A percentile compares a stretch with the other conserved stretches of the same genome.
Conservation (phyloP, 2,888 invertebrate species). For the Pharmacophagus antenor region DNA sequence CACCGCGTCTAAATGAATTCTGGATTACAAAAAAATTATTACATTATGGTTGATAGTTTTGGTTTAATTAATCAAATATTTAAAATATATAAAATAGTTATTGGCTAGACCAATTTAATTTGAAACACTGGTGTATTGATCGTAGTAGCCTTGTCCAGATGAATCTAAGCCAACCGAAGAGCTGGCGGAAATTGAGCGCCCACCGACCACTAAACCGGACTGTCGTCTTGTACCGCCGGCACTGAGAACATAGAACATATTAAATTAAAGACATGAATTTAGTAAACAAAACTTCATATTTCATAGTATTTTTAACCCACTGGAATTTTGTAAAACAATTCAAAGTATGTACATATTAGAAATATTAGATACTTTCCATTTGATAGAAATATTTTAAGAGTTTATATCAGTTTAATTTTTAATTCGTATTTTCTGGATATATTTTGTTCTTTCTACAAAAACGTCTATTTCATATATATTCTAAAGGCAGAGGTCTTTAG, state of each 20-base stretch:
- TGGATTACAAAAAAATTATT: conserved; percentile 9
- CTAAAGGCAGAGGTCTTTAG: too few species aligned
- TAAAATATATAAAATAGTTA: background rate
- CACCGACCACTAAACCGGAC: conserved; percentile 41
- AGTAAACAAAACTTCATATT: background rate
- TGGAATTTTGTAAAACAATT: too few species aligned
- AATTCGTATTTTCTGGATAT: too few species aligned
- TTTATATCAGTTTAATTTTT: too few species aligned
- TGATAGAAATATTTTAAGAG: too few species aligned
- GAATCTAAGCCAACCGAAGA: conserved; percentile 52
- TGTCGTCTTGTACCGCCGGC: conserved; percentile 45
- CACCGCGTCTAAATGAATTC: conserved; percentile 7
- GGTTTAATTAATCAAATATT: background rate
- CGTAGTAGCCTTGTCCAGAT: conserved; percentile 53
- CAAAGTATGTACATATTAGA: too few species aligned
- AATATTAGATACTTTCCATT: too few species aligned
- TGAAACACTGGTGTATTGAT: conserved; percentile 48
- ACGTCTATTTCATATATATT: too few species aligned
- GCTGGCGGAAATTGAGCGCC: conserved; percentile 47
- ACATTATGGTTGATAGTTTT: background rate
- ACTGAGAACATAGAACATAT: conserved; percentile 41
- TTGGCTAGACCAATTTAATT: conserved; percentile 31
- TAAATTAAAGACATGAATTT: background rate
- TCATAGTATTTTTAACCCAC: too few species aligned
- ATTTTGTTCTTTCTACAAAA: too few species aligned